Conservation (phyloP, 1,140 invertebrate genomes). For the Harlomillsia oculata region DNA sequence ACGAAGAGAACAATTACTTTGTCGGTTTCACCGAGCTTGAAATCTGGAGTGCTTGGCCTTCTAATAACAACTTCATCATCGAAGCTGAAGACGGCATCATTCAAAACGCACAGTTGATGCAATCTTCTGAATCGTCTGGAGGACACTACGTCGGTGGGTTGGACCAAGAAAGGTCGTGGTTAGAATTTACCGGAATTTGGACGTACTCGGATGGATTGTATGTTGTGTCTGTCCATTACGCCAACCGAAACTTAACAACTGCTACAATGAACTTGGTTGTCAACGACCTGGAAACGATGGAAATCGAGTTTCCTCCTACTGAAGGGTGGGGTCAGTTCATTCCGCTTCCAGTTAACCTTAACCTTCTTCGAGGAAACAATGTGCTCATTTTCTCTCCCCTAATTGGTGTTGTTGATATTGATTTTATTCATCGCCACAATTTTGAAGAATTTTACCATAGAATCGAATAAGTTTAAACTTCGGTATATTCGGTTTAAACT, state of each 20-base stretch:
- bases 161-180: neutral
- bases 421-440: too few species aligned
- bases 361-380: conserved; percentile 20
- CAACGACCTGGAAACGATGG: conserved; percentile 8
- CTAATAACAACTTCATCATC: neutral
- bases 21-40: conserved; percentile 30
- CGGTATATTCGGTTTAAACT: too few species aligned
- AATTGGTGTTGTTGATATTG: conserved; percentile 7
- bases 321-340: conserved; percentile 20
- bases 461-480: too few species aligned
- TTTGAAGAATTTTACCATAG: too few species aligned
- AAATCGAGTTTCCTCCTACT: neutral
- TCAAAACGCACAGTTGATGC: neutral
- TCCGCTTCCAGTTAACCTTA: neutral
- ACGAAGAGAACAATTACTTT: conserved; percentile 15
- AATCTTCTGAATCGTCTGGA: conserved; percentile 11
- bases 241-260: conserved; percentile 10
- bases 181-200: conserved; percentile 31
- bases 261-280: conserved; percentile 2
- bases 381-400: conserved; percentile 14
- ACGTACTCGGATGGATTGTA: conserved; percentile 10
- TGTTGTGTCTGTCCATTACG: conserved; percentile 18
- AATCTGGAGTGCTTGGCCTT: conserved; percentile 26
- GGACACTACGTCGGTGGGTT: conserved; percentile 23
- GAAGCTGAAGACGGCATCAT: conserved; percentile 31